Evolutionary conservation across 2,113 vertebrate species (phyloP), one percentile per base, ranked within the genome.

Genomic region (Hydrolagus affinis): DNA sequence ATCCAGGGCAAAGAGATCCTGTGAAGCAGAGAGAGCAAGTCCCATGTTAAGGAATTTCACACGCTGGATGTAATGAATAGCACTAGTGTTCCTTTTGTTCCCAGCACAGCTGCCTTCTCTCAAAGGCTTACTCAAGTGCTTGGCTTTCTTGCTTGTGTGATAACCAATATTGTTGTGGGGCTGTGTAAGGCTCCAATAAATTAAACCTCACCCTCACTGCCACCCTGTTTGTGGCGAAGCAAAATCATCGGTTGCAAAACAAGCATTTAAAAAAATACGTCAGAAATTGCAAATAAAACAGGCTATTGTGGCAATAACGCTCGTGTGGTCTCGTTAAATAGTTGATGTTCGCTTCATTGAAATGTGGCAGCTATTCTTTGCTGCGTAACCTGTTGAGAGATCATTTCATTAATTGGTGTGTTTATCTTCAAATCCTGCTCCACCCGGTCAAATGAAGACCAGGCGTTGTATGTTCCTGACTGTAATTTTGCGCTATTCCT

Each of bases 1-100:
- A 92, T 99, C 96, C 86, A 99, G 94, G 17, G 97, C 97, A 89
- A 98, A 97, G 88, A 99, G 94, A 91, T 99, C 98, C 98, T 99
- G 89, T 77, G 87, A 66, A 90, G 88, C 89, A 90, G 87, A 89
- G 70, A 28, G 32, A 86, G 85, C 59, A 25, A 56, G 70, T 69
- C 85, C 69, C 80, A 68, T 72, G 19, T 74, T 72, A 60, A 21
- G 62, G 72, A 56, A 86, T 66, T 64, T 72, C 66, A 69, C 15
- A 76, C 85, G 23, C 85, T 86, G 70, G 72, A 86, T 25, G 14
- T 85, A 32, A 44, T 23, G 57, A 86, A 85, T 86, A 73, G 85
- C 59, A 12, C 2, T 9, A 15, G 4, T 62, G 85, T 73, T 59
- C 70, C 68, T 64, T 85, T 87, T 85, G 78, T 87, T 83, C 62